These are phyloP conservation scores for Sardinella longiceps DNA, from an alignment of 2,797 vertebrate genomes.

Conservation along the genomic window DNA sequence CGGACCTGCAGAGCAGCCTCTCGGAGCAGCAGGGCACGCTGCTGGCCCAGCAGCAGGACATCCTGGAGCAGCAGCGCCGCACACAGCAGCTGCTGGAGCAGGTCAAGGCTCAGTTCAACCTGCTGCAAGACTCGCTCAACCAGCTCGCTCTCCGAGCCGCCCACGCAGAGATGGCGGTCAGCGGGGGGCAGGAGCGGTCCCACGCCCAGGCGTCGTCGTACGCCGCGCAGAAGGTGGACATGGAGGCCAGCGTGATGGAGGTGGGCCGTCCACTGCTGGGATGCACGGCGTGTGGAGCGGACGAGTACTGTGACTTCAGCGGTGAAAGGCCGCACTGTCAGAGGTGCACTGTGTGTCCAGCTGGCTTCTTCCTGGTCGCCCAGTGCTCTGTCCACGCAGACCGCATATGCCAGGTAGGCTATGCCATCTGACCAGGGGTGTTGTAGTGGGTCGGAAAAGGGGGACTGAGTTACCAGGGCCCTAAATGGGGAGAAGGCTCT, in stretches of 20 bases:
- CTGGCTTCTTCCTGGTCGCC: conserved; percentile 85
- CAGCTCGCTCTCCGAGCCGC: conserved; percentile 78
- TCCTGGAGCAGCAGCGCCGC: conserved; percentile 84
- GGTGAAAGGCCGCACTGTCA: conserved; percentile 78
- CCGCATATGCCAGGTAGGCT: conserved; percentile 85
- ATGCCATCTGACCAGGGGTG: background rate
- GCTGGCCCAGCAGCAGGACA: conserved; percentile 81
- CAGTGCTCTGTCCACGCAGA: conserved; percentile 85
- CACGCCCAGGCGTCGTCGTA: conserved; percentile 83
- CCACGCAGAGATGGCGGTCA: conserved; percentile 74
- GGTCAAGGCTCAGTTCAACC: conserved; percentile 81
- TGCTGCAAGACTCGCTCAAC: conserved; percentile 80
- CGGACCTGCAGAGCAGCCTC: conserved; percentile 81
- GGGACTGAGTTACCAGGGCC: no score
- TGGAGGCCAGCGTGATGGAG: conserved; percentile 84
- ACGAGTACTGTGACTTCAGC: conserved; percentile 82
- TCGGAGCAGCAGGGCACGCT: conserved; percentile 80
- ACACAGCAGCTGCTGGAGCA: conserved; percentile 87
- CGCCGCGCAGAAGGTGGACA: conserved; percentile 82
- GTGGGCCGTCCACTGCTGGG: conserved; percentile 68
- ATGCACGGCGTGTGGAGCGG: conserved; percentile 78
- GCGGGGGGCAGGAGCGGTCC: conserved; percentile 63
- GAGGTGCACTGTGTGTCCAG: conserved; percentile 84
- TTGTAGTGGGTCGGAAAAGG: no score
- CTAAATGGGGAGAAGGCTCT: no score